A percentile compares a stretch with the other conserved stretches of the same genome.
Conservation (phyloP, 2,888 invertebrate genomes). For the Drosophila stalkeri region DNA sequence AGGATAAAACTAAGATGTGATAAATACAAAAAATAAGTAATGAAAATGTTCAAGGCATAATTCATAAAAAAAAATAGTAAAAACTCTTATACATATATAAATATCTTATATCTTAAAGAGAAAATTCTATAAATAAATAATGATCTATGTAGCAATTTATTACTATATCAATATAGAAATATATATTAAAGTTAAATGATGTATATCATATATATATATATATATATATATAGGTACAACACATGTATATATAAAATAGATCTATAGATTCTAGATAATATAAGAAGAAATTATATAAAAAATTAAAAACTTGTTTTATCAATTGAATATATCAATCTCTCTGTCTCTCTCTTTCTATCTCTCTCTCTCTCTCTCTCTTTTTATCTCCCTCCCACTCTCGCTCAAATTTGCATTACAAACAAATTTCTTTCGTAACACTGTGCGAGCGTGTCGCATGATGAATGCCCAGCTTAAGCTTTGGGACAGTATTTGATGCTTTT, state of each 20-base stretch:
- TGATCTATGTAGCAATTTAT: too few relatives aligned
- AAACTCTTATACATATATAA: too few relatives aligned
- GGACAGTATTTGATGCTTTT: conserved; percentile 66
- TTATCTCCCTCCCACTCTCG: background rate
- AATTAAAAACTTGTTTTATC: too few relatives aligned
- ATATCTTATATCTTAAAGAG: background rate
- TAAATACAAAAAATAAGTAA: background rate
- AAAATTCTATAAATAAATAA: too few relatives aligned
- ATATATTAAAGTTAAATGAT: too few relatives aligned
- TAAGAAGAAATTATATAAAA: too few relatives aligned
- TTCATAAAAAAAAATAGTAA: background rate
- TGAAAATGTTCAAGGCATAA: background rate
- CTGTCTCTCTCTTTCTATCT: background rate
- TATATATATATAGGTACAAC: too few relatives aligned
- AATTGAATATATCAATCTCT: too few relatives aligned
- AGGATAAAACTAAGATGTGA: background rate
- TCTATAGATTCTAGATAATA: too few relatives aligned
- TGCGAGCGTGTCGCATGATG: conserved; percentile 59
- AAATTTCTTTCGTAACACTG: conserved; percentile 19
- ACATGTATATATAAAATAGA: too few relatives aligned
- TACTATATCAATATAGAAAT: too few relatives aligned
- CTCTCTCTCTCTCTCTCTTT: background rate
- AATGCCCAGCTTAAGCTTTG: conserved; percentile 56
- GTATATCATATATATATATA: too few relatives aligned
- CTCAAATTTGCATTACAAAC: background rate